Evolutionary conservation across 1,140 invertebrate species (phyloP).

Genomic region (Drosophila gunungcola): DNA sequence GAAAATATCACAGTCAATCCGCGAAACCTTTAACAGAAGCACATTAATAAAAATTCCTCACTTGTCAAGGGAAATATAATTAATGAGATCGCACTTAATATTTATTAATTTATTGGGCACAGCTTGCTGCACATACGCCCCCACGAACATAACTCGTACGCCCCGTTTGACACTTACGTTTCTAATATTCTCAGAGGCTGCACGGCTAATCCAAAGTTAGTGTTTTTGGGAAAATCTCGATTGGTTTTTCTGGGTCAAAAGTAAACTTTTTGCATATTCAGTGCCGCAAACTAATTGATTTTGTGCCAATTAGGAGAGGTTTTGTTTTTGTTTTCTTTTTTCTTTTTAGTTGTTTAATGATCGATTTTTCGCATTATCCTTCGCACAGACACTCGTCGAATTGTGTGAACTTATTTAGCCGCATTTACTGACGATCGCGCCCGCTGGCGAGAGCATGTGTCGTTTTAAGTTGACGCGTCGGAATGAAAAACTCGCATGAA

Average conservation of each 20-base stretch:
- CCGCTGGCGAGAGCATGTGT: constrained; percentile 69
- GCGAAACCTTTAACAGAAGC: constrained; percentile 27
- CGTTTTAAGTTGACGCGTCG: constrained; percentile 84
- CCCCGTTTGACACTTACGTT: constrained; percentile 49
- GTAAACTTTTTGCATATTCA: constrained; percentile 51
- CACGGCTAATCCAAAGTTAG: constrained; percentile 55
- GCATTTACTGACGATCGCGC: constrained; percentile 58
- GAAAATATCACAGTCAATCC: constrained; percentile 9
- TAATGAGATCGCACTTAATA: constrained; percentile 23
- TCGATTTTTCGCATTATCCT: constrained; percentile 19
- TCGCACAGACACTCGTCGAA: constrained; percentile 20
- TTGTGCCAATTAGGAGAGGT: constrained; percentile 24
- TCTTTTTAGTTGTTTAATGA: not conserved
- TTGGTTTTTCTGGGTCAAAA: constrained; percentile 5
- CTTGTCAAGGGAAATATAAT: constrained; percentile 22
- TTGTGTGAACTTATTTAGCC: constrained; percentile 5
- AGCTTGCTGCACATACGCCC: constrained; percentile 38
- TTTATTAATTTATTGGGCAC: constrained; percentile 12
- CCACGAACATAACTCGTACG: constrained; percentile 39
- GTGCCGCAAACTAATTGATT: constrained; percentile 33
- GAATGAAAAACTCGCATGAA: constrained; percentile 85
- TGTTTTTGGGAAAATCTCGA: constrained; percentile 17
- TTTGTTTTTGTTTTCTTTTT: not conserved
- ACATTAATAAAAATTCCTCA: constrained; percentile 28
- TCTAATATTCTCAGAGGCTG: constrained; percentile 20